Conservation (phyloP, 2,888 invertebrate species). For the Graphium colonna region DNA sequence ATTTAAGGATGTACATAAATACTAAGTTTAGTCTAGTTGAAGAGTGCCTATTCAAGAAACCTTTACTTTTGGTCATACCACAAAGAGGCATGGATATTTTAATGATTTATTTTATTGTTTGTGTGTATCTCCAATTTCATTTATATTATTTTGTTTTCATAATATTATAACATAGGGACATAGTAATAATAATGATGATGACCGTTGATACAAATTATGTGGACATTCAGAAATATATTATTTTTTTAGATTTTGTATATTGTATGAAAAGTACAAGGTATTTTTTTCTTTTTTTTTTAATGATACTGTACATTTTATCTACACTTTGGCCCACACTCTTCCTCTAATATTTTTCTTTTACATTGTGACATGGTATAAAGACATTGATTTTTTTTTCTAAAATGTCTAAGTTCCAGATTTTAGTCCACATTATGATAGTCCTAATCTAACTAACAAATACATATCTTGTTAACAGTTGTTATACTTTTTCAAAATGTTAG, state of each 20-base stretch:
- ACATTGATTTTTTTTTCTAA: too few species aligned
- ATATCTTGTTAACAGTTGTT: too few species aligned
- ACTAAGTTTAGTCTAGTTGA: constrained; percentile 24
- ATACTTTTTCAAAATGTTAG: too few species aligned
- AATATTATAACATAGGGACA: constrained; percentile 3
- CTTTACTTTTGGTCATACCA: constrained; percentile 13
- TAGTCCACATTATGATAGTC: background rate
- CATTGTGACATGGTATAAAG: too few species aligned
- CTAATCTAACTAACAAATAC: too few species aligned
- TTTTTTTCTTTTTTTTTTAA: constrained; percentile 1
- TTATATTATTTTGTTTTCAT: constrained; percentile 3
- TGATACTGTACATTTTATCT: background rate
- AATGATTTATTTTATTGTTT: constrained; percentile 1
- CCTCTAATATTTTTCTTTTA: background rate
- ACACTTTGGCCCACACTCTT: background rate
- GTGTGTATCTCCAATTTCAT: constrained; percentile 6
- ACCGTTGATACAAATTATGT: constrained; percentile 15
- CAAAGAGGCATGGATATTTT: constrained; percentile 13
- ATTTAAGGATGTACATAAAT: constrained; percentile 24
- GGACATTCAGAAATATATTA: constrained; percentile 15
- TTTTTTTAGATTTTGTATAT: constrained; percentile 19
- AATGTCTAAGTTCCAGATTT: background rate
- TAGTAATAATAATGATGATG: constrained; percentile 1
- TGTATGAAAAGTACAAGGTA: constrained; percentile 19
- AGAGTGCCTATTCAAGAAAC: constrained; percentile 23